Evolutionary conservation across 2,797 vertebrate species (phyloP), one percentile per base, ranked within the genome.

Genomic region (Zenarchopterus dispar): DNA sequence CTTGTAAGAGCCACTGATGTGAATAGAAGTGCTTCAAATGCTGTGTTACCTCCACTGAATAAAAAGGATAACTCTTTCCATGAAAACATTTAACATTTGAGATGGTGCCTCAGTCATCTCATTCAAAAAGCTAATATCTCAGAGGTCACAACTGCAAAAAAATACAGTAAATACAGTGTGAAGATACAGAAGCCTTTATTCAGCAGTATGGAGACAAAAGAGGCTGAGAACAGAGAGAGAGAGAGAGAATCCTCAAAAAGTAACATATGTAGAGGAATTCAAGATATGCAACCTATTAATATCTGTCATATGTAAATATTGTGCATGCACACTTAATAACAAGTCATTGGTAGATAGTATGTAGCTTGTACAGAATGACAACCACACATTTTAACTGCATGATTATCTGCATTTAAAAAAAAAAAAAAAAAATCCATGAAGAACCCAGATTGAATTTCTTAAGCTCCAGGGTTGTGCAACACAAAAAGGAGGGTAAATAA

Each of bases 51-150:
- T 66, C 11, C 24, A 17, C 44, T 31, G 49, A 54, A 53, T 54
- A 39, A 64, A 70, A 65, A 6, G 16, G 54, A 61, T 72, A 23
- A 23, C 21, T 39, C 66, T 43, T 71, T 62, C 26, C n/a, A 10
- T 53, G 46, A 60, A 57, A 56, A 49, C 46, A 26, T 46, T 54
- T 11, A 56, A 71, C 48, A n/a, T 26, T 43, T 51, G 15, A n/a
- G 24, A 56, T 44, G 24, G 49, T 23, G 47, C 26, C 41, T 62
- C 43, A 44, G 26, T 58, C 60, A 56, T 5, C 54, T 33, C 36
- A 21, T 42, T 59, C 2, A 17, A 67, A 60, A 68, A 52, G 42
- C 56, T 65, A 24, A 11, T 47, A 56, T 44, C 51, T 47, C 47
- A 24, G n/a, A 24, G 56, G 31, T 64, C 67, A 61, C 15, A 50